Base-by-base conservation (phyloP, 1,140 invertebrate species). In the Zaprionus kolodkinae region DNA sequence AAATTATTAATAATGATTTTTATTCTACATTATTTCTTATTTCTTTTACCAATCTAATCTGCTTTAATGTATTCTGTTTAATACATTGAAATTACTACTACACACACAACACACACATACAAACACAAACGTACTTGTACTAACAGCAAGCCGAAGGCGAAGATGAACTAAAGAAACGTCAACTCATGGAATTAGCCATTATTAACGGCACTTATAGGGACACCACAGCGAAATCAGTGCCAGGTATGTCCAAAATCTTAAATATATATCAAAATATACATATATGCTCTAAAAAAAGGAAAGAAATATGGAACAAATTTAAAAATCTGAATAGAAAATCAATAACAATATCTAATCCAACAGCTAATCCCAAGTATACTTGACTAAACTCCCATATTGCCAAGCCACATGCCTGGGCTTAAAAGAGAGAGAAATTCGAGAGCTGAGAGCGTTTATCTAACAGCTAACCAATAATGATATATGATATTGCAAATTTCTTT, bases 201-300 rank as follows among this genome's bases (percentile, higher is more conserved):
- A 99, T 99, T 89, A 99, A 99, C 93, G 99, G 99, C 91, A 99
- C 99, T 38, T 99, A 99, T 94, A 96, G 98, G 93, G 98, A 99
- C 93, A 98, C 97, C 52, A 97, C 96, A 91, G 95, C 96, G 82
- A 97, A 98, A 93, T 96, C 96, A 80, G 95, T 95, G 72, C 95
- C 95, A 92, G 92, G 92, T 93, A 93, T 78, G 89, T 92, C 78
- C 17, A 74, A 60, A 15, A 15, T 7, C 70, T 36, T n/a, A 9
- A 67, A 13, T 56, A 13, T 35, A 33, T 50, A 63, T 35, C 50
- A 38, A 55, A 55, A 21, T 64, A 33, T 35, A 40, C 4, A 13
- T 15, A 30, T 17, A 15, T 62, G 45, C 52, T 7, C 25, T 30
- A 27, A 13, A 54, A 30, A 73, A 61, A 17, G 60, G 25, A n/a